Percentiles rank a stretch among this genome's conserved stretches.
Conservation (phyloP, 2,113 vertebrate genomes). For the Kryptolebias marmoratus region DNA sequence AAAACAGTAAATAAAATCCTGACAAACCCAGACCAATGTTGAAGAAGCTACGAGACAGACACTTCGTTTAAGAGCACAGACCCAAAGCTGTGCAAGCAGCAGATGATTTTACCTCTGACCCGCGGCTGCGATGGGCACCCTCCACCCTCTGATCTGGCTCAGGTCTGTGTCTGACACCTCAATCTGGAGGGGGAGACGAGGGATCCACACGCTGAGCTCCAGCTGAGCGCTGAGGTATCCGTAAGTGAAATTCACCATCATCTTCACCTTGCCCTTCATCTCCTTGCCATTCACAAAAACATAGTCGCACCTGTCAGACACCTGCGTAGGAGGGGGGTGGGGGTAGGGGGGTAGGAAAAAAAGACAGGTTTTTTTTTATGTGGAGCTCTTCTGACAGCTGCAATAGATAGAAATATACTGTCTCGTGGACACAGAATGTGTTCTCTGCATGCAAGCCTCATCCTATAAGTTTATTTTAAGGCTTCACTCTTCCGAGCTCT, state of each 20-base stretch:
- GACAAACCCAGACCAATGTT: neutral
- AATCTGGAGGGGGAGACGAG: conserved; percentile 94
- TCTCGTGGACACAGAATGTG: neutral
- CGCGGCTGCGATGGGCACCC: conserved; percentile 84
- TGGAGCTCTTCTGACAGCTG: conserved; percentile 28
- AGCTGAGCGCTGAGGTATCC: conserved; percentile 89
- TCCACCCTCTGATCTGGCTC: conserved; percentile 96
- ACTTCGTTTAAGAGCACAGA: too few relatives aligned
- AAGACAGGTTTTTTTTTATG: conserved; percentile 3
- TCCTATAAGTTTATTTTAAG: conserved; percentile 54
- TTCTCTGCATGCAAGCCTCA: conserved; percentile 1
- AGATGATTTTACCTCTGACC: conserved; percentile 84
- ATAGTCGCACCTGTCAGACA: conserved; percentile 94
- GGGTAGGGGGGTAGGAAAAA: conserved; percentile 43
- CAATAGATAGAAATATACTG: conserved; percentile 22
- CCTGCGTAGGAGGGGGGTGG: conserved; percentile 77
- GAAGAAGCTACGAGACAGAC: neutral
- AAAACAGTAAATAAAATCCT: neutral
- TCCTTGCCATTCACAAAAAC: conserved; percentile 97
- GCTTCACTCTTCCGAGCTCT: conserved; percentile 47
- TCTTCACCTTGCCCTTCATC: conserved; percentile 90
- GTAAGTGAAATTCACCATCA: conserved; percentile 91
- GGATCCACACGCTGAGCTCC: conserved; percentile 92
- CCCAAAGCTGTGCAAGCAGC: neutral
- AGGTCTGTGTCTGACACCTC: conserved; percentile 95